phyloP scores from a whole-genome alignment of 2,113 vertebrate species.

The Rissa tridactyla region DNA sequence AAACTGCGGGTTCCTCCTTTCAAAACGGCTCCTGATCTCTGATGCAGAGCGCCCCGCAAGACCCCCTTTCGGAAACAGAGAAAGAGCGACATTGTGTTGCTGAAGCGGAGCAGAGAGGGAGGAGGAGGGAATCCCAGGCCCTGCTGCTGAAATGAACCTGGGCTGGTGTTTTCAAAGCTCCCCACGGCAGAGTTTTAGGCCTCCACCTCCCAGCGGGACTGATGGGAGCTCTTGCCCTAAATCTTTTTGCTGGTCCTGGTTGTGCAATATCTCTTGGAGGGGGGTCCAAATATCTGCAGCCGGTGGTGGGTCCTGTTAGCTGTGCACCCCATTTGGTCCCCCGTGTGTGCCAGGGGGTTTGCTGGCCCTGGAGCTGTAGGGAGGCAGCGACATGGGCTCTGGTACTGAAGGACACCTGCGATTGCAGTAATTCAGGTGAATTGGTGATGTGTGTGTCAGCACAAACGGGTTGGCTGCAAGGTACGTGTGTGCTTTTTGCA shows the following conservation, averaged over 20 bases:
- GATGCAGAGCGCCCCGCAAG: neutral
- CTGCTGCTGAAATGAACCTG: neutral
- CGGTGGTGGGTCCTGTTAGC: neutral
- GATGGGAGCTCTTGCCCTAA: neutral
- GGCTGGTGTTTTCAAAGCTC: neutral
- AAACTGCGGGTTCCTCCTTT: neutral
- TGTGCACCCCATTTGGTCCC: neutral
- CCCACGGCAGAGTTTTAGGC: neutral
- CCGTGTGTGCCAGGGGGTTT: rapidly evolving
- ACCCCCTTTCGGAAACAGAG: neutral
- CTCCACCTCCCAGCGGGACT: neutral
- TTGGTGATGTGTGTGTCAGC: neutral
- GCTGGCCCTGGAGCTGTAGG: neutral
- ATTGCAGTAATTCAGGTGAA: neutral
- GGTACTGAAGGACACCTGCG: neutral
- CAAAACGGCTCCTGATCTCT: slow-evolving; percentile 4
- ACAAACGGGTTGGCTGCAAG: neutral
- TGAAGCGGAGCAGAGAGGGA: neutral
- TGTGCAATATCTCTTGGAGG: neutral
- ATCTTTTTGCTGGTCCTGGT: neutral
- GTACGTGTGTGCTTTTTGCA: rapidly evolving
- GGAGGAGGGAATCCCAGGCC: neutral
- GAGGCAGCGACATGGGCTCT: neutral
- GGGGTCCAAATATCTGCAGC: neutral
- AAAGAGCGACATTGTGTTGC: neutral